Percentiles rank a stretch among this genome's conserved stretches.
phyloP scores from a whole-genome alignment of 92 coral and sea anemone species.

The Zoanthus sociatus region DNA sequence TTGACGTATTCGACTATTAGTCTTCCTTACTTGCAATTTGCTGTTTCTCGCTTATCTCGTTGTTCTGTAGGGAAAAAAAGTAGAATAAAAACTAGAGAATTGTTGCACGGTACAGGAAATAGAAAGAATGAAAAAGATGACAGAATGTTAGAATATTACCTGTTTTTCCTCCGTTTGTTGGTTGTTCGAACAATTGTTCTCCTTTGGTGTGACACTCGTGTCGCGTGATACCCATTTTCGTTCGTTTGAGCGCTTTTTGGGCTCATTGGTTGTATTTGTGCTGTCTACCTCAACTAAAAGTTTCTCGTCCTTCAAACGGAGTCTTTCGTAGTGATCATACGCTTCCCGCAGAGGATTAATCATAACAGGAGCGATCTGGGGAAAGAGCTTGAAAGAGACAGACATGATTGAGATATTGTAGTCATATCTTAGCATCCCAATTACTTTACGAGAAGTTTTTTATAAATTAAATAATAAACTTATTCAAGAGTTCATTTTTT shows the following conservation, averaged over 20 bases:
- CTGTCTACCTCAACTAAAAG: background rate
- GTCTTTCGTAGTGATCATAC: constrained; percentile 76
- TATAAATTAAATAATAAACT: too few species aligned
- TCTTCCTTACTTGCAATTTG: background rate
- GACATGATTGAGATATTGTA: background rate
- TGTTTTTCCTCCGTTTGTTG: constrained; percentile 14
- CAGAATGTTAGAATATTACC: background rate
- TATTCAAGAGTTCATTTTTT: too few species aligned
- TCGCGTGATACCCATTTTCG: constrained; percentile 1
- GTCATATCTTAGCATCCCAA: background rate
- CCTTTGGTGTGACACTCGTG: background rate
- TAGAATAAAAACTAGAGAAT: background rate
- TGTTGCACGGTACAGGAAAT: background rate
- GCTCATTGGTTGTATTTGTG: background rate
- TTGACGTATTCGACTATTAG: background rate
- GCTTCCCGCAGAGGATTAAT: constrained; percentile 76
- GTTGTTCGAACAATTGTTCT: constrained; percentile 1
- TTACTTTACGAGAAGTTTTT: too few species aligned
- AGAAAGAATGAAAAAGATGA: background rate
- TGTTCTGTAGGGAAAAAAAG: background rate
- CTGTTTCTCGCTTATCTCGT: constrained; percentile 7
- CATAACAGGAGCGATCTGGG: constrained; percentile 75
- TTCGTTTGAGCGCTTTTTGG: background rate
- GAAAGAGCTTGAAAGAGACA: constrained; percentile 65
- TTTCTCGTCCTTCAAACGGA: constrained; percentile 47